These are phyloP conservation scores for Petrophora chlorosata DNA, from an alignment of 2,888 invertebrate genomes.

Conservation along the genomic window DNA sequence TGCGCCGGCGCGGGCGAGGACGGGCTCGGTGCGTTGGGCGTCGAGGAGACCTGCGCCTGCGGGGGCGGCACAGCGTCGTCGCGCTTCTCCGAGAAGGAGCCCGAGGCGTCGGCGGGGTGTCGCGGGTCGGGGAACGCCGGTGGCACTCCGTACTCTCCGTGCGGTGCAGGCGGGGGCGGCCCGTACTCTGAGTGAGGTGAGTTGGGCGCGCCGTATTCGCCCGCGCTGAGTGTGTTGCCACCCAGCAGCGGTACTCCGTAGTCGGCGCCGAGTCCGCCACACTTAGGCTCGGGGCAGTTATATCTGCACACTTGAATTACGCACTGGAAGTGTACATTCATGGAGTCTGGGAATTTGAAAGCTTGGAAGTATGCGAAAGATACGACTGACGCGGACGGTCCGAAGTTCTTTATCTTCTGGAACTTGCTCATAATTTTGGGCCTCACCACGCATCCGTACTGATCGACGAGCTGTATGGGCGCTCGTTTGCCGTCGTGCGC, in stretches of 20 bases:
- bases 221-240: constrained; percentile 84
- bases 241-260: constrained; percentile 87
- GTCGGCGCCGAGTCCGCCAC: constrained; percentile 88
- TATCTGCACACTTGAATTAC: constrained; percentile 97
- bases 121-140: constrained; percentile 94
- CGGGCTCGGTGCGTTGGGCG: constrained; percentile 85
- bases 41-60: constrained; percentile 90
- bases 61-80: constrained; percentile 92
- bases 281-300: constrained; percentile 96
- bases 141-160: constrained; percentile 88
- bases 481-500: constrained; percentile 97
- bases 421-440: constrained; percentile 98
- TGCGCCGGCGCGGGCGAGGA: constrained; percentile 82
- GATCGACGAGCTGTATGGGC: constrained; percentile 96
- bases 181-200: constrained; percentile 87
- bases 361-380: constrained; percentile 98
- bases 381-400: constrained; percentile 96
- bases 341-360: constrained; percentile 98
- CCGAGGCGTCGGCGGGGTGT: constrained; percentile 92
- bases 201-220: constrained; percentile 86
- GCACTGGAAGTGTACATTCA: constrained; percentile 98
- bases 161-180: constrained; percentile 85
- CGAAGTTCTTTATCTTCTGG: constrained; percentile 98
- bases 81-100: constrained; percentile 92
- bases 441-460: constrained; percentile 95